Evolutionary conservation across 2,113 vertebrate species (phyloP), one percentile per base, ranked within the genome.

Genomic region (Stomatorhinus ivindoensis): DNA sequence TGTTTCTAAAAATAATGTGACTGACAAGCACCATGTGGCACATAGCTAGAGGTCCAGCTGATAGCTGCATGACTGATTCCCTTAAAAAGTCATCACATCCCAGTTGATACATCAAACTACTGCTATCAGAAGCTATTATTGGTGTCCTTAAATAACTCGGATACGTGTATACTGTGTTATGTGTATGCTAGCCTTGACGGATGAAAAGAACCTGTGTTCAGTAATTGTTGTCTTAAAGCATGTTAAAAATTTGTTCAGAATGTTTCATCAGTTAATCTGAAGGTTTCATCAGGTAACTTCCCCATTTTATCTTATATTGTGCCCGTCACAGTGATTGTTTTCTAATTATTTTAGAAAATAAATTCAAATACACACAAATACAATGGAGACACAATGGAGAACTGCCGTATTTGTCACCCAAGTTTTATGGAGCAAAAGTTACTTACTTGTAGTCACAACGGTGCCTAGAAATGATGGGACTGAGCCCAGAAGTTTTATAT

Each of bases 51-150:
- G 94, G 88, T 94, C 96, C 95, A 97, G 96, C 94, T 96, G 96
- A 98, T 97, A 98, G 93, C 95, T 94, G 93, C 92, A 94, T 96
- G 94, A 96, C 93, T 94, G 97, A 98, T 99, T 98, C 96, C 98
- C 98, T 98, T 99, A 99, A 99, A 99, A 99, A 99, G 98, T 96
- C 97, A 99, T 98, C 91, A 93, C 92, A 11, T 93, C 93, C 94
- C 93, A 95, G 96, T 95, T 95, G 95, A 95, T 95, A 94, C 95
- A 94, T 95, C 96, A 94, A 91, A 90, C 90, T 92, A 94, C 94
- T 96, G 96, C 96, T 97, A 97, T 98, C 98, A 98, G 96, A 92
- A 94, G 95, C 97, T 99, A 99, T 99, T 99, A 96, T 97, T 96
- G 97, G 97, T 90, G 89, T 93, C 93, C 94, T 95, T 90, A 89